Conservation (phyloP, 2,113 vertebrate genomes). For the cattle (Bos taurus) region ARS-UCD2.0 NC_037350.1:16507501-16508000, state of each 20-base stretch:
- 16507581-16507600: neutral
- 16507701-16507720: neutral
- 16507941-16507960: too few species aligned
- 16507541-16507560: neutral
- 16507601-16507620: neutral
- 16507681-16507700: neutral
- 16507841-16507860: too few species aligned
- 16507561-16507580: neutral
- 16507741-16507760: too few species aligned
- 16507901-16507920: too few species aligned
- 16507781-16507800: too few species aligned
- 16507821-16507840: too few species aligned
- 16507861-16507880: too few species aligned
- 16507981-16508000: neutral
- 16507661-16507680: neutral
- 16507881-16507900: too few species aligned
- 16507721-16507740: neutral
- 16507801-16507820: too few species aligned
- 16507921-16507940: too few species aligned
- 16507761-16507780: too few species aligned
- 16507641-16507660: neutral
- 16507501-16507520: neutral
- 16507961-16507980: too few species aligned
- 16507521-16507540: neutral
- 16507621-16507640: neutral